phyloP scores from a whole-genome alignment of 2,113 vertebrate genomes.

The Chloroceryle aenea region DNA sequence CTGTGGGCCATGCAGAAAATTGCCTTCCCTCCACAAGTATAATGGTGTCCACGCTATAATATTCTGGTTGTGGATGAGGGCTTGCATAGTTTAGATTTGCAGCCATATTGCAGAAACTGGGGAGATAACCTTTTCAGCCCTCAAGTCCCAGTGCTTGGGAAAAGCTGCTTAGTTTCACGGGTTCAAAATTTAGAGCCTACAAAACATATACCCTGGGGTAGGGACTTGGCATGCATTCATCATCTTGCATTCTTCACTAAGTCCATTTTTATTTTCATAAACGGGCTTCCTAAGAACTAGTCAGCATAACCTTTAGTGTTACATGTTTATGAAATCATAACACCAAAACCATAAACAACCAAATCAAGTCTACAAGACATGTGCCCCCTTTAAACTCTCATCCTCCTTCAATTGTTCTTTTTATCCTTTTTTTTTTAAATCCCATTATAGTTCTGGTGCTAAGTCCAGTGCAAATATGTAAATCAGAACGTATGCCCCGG shows the following conservation, averaged over 20 bases:
- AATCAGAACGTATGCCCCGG: not conserved
- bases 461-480: not conserved
- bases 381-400: not conserved
- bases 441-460: accelerated
- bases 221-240: not conserved
- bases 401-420: not conserved
- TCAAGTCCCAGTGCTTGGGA: not conserved
- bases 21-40: not conserved
- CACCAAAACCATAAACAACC: not conserved
- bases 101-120: not conserved
- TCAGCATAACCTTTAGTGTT: not conserved
- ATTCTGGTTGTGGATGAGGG: not conserved
- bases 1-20: not conserved
- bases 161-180: not conserved
- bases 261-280: not conserved
- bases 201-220: not conserved
- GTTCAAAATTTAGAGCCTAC: not conserved
- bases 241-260: not conserved
- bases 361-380: not conserved
- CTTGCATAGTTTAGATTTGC: not conserved
- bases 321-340: not conserved
- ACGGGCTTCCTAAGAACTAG: not conserved
- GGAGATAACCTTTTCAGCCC: not conserved
- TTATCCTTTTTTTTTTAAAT: not conserved
- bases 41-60: not conserved